A percentile compares a stretch with the other conserved stretches of the same genome.
phyloP scores from a whole-genome alignment of 2,797 vertebrate genomes.

The Gallinago nigripennis region DNA sequence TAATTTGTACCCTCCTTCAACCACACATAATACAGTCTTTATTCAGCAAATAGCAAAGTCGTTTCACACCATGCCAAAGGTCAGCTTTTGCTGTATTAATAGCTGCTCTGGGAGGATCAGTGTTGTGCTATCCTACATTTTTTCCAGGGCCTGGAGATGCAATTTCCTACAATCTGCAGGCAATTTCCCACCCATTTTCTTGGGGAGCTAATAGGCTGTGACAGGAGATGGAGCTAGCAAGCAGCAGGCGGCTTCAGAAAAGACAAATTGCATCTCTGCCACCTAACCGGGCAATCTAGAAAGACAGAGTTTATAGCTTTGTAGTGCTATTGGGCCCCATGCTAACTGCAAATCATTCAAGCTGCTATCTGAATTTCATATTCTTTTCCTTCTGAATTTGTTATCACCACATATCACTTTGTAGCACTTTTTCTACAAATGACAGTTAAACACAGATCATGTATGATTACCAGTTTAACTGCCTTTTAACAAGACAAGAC shows the following conservation, averaged over 20 bases:
- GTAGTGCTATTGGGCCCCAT: conserved; percentile 79
- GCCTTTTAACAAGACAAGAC: conserved; percentile 57
- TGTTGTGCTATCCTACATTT: conserved; percentile 82
- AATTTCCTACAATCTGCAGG: conserved; percentile 87
- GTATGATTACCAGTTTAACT: conserved; percentile 65
- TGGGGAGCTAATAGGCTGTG: conserved; percentile 85
- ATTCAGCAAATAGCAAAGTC: conserved; percentile 79
- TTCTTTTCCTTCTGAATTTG: conserved; percentile 73
- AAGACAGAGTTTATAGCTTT: conserved; percentile 81
- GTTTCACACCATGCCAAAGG: conserved; percentile 79
- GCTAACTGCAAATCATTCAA: conserved; percentile 80
- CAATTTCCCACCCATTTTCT: conserved; percentile 87
- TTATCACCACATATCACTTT: conserved; percentile 71
- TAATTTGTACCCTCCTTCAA: conserved; percentile 73
- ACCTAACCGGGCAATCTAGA: conserved; percentile 83
- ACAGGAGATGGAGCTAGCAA: conserved; percentile 83
- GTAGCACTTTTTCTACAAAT: conserved; percentile 49
- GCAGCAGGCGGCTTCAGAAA: conserved; percentile 81
- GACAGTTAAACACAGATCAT: conserved; percentile 49
- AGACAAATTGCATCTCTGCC: conserved; percentile 85
- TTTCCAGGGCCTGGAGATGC: conserved; percentile 81
- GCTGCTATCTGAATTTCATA: conserved; percentile 77
- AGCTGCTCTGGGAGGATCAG: conserved; percentile 81
- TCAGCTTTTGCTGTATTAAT: conserved; percentile 82
- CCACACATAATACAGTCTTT: conserved; percentile 77